Percentiles rank a stretch among this genome's conserved stretches.
Evolutionary conservation across 2,797 vertebrate genomes (phyloP).

Genomic region (Poeciliopsis paucimaculata): DNA sequence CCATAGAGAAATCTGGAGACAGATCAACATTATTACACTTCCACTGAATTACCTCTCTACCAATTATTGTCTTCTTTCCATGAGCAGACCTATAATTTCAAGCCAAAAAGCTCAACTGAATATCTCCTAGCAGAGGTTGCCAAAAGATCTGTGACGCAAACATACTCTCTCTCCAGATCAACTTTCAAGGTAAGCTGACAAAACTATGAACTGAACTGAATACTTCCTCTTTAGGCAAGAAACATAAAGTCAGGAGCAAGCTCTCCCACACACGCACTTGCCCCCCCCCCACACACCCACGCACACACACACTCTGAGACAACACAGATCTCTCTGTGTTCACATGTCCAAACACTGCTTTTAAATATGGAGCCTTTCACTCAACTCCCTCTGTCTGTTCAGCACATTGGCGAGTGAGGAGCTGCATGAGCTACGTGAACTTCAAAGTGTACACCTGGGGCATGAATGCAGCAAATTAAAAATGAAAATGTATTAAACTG

Average conservation of each 20-base stretch:
- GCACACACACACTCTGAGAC: not conserved
- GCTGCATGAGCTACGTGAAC: slow-evolving; percentile 28
- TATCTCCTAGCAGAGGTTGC: slow-evolving; percentile 7
- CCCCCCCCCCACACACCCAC: no score
- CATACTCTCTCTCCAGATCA: slow-evolving; percentile 6
- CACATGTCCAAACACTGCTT: slow-evolving; percentile 39
- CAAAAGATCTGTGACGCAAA: slow-evolving; percentile 23
- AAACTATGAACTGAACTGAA: not conserved
- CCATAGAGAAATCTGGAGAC: slow-evolving; percentile 13
- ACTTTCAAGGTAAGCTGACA: slow-evolving; percentile 18
- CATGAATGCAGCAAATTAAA: slow-evolving; percentile 64
- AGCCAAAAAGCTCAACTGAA: slow-evolving; percentile 13
- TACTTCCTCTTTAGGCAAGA: slow-evolving; percentile 19
- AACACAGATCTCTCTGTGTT: slow-evolving; percentile 23
- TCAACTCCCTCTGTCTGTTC: slow-evolving; percentile 27
- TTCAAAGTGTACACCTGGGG: slow-evolving; percentile 70
- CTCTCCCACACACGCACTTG: slow-evolving; percentile 6
- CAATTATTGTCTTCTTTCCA: slow-evolving; percentile 14
- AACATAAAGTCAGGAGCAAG: slow-evolving; percentile 39
- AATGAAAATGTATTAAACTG: slow-evolving; percentile 55
- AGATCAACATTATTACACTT: slow-evolving; percentile 27
- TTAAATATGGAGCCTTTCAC: slow-evolving; percentile 34
- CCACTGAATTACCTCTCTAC: slow-evolving; percentile 15
- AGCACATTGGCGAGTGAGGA: slow-evolving; percentile 27
- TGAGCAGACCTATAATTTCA: slow-evolving; percentile 28